Evolutionary conservation across 64 coral and sea anemone genomes (phyloP), one percentile per base, ranked within the genome.

Genomic region (Stylophora pistillata): DNA sequence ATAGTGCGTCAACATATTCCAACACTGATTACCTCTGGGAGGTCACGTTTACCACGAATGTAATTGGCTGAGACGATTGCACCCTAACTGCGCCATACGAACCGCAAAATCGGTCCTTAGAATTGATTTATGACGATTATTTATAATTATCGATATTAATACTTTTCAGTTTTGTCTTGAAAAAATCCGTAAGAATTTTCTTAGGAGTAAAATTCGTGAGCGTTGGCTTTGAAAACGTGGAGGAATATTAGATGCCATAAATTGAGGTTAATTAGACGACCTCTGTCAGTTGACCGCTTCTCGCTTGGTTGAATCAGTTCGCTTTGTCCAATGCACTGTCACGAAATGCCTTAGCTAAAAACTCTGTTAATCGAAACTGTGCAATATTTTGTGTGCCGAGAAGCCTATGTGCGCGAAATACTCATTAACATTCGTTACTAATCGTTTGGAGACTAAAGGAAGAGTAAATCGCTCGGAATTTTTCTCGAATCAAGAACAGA

Each of bases 291-390:
- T n/a, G 64, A 65, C 62, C 56, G 13, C 9, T 20, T 23, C 63
- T 23, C 12, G 10, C 64, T 25, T n/a, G 64, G 5, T 10, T 21
- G 64, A n/a, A 68, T 68, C 64, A 68, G 26, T 68, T 68, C 7
- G 13, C 37, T 47, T 27, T 34, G 32, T 15, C 27, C 27, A 73
- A 1, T 13, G 27, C 2, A 29, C 27, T 9, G 80, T 84, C 80
- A 84, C 80, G 80, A 84, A 68, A 82, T 84, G 13, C 25, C 18
- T 69, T n/a, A 47, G 53, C 18, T 53, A 4, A 54, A 84, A 69
- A 54, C 34, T 70, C 80, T 84, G 80, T 84, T 84, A 20, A 69
- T 2, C 62, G 41, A 84, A 57, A 53, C 15, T 53, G 32, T 47
- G 61, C 31, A n/a, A 15, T 3, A 20, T 2, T 23, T 68, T 41